phyloP scores from a whole-genome alignment of 2,797 vertebrate species.

The Rhadinocentrus ornatus region DNA sequence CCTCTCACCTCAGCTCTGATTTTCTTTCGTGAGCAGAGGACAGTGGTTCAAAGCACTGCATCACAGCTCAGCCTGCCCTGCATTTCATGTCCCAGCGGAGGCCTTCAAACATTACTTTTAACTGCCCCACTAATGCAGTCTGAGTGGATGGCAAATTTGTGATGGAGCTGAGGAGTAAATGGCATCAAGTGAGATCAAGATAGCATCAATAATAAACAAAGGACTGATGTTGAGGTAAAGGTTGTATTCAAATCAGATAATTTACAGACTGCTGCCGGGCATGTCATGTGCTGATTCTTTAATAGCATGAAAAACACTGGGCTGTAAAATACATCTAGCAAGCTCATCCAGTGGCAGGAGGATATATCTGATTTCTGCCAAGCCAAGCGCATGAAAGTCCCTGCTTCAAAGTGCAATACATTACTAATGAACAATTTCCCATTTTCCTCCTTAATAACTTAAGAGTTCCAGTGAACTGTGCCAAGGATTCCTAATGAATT shows the following conservation, averaged over 20 bases:
- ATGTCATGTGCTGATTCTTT: constrained; percentile 35
- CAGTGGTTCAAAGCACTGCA: constrained; percentile 49
- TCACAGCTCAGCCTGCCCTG: constrained; percentile 42
- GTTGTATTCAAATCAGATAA: constrained; percentile 52
- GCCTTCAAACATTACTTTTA: constrained; percentile 69
- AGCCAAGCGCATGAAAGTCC: constrained; percentile 32
- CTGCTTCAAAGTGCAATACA: constrained; percentile 53
- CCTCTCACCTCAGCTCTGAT: constrained; percentile 54
- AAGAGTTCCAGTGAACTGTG: constrained; percentile 49
- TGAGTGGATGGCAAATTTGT: constrained; percentile 48
- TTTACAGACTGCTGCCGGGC: constrained; percentile 26
- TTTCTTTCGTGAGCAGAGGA: constrained; percentile 32
- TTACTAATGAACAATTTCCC: constrained; percentile 68
- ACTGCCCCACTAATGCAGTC: constrained; percentile 60
- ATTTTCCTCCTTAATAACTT: constrained; percentile 67
- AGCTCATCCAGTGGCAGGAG: constrained; percentile 24
- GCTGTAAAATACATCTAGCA: constrained; percentile 22
- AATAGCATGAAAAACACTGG: constrained; percentile 47
- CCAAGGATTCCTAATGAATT: constrained; percentile 61
- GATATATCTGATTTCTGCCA: constrained; percentile 31
- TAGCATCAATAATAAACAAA: constrained; percentile 68
- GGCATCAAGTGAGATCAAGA: constrained; percentile 48
- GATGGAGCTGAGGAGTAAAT: constrained; percentile 54
- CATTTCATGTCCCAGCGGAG: constrained; percentile 58
- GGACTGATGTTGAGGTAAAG: constrained; percentile 53